Percentiles rank a stretch among this genome's conserved stretches.
Conservation (phyloP, 2,797 vertebrate genomes). For the Setipinna tenuifilis region DNA sequence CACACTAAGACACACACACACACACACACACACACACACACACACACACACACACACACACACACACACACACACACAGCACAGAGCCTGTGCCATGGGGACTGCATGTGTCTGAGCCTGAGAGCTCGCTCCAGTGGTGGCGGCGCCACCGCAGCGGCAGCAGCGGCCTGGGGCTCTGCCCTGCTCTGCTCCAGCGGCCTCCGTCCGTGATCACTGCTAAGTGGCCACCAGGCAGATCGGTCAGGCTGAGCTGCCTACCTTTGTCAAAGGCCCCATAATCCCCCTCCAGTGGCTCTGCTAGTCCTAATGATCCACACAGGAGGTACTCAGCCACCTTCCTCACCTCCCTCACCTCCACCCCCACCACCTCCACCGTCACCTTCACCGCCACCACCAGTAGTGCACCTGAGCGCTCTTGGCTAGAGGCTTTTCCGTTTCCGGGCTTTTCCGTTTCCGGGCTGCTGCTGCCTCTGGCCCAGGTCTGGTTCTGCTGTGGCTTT, state of each 20-base stretch:
- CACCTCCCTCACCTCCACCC: background rate
- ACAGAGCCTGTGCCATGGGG: slow-evolving; percentile 50
- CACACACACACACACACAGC: slow-evolving; percentile 42
- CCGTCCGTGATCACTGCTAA: slow-evolving; percentile 49
- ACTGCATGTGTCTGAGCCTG: slow-evolving; percentile 4
- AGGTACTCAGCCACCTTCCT: slow-evolving; percentile 16
- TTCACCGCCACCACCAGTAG: background rate
- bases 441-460: background rate
- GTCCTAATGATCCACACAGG: slow-evolving; percentile 76
- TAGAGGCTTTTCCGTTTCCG: background rate
- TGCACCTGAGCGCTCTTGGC: slow-evolving; percentile 33
- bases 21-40: slow-evolving; percentile 30
- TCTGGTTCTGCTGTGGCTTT: background rate
- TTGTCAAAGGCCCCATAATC: slow-evolving; percentile 68
- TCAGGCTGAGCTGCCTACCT: slow-evolving; percentile 44
- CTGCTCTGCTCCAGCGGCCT: slow-evolving; percentile 29
- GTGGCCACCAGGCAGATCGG: slow-evolving; percentile 50
- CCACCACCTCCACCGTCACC: background rate
- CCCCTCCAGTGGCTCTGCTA: slow-evolving; percentile 74
- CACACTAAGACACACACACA: slow-evolving; percentile 39
- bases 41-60: slow-evolving; percentile 26
- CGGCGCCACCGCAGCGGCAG: slow-evolving; percentile 19
- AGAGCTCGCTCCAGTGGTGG: background rate
- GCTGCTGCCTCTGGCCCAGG: background rate
- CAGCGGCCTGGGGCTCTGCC: slow-evolving; percentile 31